phyloP scores from a whole-genome alignment of 2,888 invertebrate genomes.

The Colletes collaris region DNA sequence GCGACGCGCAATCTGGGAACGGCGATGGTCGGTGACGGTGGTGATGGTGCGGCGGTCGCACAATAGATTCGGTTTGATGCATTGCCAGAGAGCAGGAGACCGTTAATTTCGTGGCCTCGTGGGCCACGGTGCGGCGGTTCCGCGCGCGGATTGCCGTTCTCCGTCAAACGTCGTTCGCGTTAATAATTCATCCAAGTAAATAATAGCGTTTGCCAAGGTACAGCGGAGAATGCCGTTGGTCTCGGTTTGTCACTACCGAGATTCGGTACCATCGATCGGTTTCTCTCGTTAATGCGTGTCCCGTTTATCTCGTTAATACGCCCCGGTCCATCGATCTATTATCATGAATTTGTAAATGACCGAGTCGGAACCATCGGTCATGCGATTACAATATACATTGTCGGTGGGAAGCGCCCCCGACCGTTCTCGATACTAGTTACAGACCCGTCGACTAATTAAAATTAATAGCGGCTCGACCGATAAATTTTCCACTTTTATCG shows the following conservation, averaged over 20 bases:
- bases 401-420: too few species aligned
- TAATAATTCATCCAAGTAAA: constrained; percentile 68
- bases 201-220: constrained; percentile 62
- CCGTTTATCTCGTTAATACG: constrained; percentile 37
- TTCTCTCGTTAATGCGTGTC: constrained; percentile 43
- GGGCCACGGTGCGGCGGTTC: constrained; percentile 65
- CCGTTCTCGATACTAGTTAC: too few species aligned
- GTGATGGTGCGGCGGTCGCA: constrained; percentile 65
- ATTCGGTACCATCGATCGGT: constrained; percentile 48
- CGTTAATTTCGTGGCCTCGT: constrained; percentile 76
- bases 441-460: too few species aligned
- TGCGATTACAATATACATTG: too few species aligned
- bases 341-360: constrained; percentile 10
- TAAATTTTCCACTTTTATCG: too few species aligned
- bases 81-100: constrained; percentile 67
- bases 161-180: constrained; percentile 64
- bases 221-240: constrained; percentile 27
- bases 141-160: constrained; percentile 61
- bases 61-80: constrained; percentile 78
- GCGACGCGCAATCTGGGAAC: constrained; percentile 62
- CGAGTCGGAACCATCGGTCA: too few species aligned
- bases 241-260: constrained; percentile 55
- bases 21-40: constrained; percentile 60
- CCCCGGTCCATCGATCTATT: constrained; percentile 7
- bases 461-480: too few species aligned